These are phyloP conservation scores for Anoncus sp. DNA, from an alignment of 2,888 invertebrate genomes.

Conservation along the genomic window DNA sequence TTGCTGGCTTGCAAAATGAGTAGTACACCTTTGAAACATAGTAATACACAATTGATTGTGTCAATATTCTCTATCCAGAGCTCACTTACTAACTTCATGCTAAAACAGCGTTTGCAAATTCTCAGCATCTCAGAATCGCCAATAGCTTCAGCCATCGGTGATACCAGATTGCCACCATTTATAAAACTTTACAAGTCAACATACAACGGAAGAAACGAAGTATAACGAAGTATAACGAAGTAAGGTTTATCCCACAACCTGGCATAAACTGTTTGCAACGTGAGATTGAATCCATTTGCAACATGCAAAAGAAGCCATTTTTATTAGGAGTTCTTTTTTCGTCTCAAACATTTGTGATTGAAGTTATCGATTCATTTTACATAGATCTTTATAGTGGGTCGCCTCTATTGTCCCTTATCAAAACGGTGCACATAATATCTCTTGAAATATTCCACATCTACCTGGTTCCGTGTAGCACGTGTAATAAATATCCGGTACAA, in stretches of 20 bases:
- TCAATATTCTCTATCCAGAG: neutral
- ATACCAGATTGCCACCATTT: neutral
- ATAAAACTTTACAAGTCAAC: neutral
- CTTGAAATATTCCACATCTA: constrained; percentile 1
- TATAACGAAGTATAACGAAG: too few species aligned
- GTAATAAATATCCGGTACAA: neutral
- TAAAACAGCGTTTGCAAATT: neutral
- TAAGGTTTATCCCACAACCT: neutral
- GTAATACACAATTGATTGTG: too few species aligned
- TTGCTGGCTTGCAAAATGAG: too few species aligned
- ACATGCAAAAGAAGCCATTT: neutral
- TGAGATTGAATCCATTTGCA: neutral
- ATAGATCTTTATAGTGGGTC: neutral
- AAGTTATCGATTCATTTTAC: neutral
- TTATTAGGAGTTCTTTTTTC: neutral
- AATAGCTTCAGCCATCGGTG: neutral
- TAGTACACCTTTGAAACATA: too few species aligned
- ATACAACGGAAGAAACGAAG: neutral
- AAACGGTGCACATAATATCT: neutral
- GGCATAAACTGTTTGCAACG: neutral
- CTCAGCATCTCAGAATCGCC: neutral
- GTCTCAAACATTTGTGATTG: neutral
- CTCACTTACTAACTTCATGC: neutral
- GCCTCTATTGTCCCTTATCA: neutral
- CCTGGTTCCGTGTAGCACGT: neutral